Evolutionary conservation across 2,888 invertebrate species (phyloP).

Genomic region (Bhutanitis thaidina): DNA sequence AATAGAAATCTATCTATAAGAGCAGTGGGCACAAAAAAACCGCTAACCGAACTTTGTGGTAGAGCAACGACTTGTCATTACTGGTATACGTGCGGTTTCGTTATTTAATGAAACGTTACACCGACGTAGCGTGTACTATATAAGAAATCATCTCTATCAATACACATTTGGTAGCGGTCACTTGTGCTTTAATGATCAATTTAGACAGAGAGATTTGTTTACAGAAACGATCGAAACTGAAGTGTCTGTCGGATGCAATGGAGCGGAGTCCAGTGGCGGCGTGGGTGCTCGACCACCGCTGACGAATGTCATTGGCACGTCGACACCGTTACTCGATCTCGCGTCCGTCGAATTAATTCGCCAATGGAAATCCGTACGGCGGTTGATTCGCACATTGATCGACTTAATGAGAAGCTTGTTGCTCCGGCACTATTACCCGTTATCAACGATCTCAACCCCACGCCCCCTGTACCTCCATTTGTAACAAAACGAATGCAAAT

Average conservation of each 20-base stretch:
- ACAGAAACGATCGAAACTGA: constrained; percentile 25
- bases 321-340: constrained; percentile 75
- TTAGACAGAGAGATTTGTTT: constrained; percentile 25
- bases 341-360: constrained; percentile 74
- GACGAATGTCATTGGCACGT: constrained; percentile 77
- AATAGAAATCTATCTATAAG: constrained; percentile 68
- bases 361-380: constrained; percentile 65
- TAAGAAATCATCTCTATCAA: constrained; percentile 2
- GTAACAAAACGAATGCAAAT: constrained; percentile 36
- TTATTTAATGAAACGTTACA: constrained; percentile 67
- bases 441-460: constrained; percentile 58
- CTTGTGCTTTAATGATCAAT: constrained; percentile 24
- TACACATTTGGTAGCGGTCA: constrained; percentile 39
- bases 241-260: constrained; percentile 23
- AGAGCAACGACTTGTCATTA: constrained; percentile 59
- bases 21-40: constrained; percentile 64
- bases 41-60: constrained; percentile 64
- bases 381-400: constrained; percentile 66
- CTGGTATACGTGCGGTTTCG: constrained; percentile 55
- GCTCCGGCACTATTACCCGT: constrained; percentile 51
- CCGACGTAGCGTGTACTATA: constrained; percentile 30
- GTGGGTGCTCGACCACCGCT: constrained; percentile 49
- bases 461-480: constrained; percentile 38
- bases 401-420: constrained; percentile 67
- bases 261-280: constrained; percentile 31